phyloP scores from a whole-genome alignment of 2,113 vertebrate genomes.

The Willisornis vidua region DNA sequence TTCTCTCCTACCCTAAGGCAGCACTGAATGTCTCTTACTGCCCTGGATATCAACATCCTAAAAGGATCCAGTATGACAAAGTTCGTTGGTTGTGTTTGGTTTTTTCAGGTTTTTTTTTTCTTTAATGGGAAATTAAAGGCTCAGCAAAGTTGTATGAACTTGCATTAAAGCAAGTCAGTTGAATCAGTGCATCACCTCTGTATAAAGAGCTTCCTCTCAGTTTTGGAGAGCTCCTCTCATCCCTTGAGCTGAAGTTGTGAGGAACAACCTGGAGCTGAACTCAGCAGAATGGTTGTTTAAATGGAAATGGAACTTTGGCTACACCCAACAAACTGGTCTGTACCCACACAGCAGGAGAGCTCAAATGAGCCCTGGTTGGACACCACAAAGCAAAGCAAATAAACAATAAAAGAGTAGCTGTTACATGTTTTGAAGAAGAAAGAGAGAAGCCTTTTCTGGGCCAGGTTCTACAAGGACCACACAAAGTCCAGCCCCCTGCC shows the following conservation, averaged over 20 bases:
- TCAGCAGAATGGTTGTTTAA: background rate
- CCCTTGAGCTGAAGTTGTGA: background rate
- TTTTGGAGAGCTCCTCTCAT: background rate
- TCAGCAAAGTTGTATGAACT: background rate
- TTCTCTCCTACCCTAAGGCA: background rate
- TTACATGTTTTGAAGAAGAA: background rate
- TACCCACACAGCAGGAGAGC: background rate
- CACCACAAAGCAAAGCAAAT: background rate
- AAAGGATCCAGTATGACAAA: background rate
- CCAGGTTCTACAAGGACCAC: background rate
- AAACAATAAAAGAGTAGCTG: background rate
- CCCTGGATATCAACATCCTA: background rate
- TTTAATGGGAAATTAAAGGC: background rate
- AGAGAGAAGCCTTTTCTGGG: background rate
- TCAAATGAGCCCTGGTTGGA: background rate
- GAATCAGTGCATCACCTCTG: background rate
- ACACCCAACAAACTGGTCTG: background rate
- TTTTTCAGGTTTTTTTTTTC: background rate
- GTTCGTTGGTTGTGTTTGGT: background rate
- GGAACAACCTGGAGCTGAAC: background rate
- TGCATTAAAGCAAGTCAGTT: background rate
- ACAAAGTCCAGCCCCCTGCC: background rate
- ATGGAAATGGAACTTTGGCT: background rate
- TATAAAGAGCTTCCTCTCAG: background rate
- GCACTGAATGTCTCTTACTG: background rate